Percentiles rank a stretch among this genome's conserved stretches.
Evolutionary conservation across 2,113 vertebrate species (phyloP).

Genomic region (Microcebus griseorufus): DNA sequence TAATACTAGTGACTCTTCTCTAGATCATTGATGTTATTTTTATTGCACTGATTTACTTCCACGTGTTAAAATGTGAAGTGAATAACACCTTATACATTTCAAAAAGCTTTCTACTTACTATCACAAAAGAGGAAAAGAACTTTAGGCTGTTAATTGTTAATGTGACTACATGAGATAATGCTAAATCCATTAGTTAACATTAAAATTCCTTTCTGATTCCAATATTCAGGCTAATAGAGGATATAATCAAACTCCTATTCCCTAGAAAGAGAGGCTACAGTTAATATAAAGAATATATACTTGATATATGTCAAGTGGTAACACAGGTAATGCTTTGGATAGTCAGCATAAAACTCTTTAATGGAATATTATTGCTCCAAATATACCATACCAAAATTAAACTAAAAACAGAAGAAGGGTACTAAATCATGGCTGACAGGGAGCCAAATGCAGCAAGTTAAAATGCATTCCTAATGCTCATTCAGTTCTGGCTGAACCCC

Average conservation of each 20-base stretch:
- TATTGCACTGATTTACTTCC: not conserved
- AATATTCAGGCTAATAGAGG: conserved; percentile 54
- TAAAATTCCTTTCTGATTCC: conserved; percentile 69
- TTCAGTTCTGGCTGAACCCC: conserved; percentile 49
- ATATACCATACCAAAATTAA: conserved; percentile 72
- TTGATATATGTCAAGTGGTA: conserved; percentile 71
- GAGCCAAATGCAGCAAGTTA: conserved; percentile 67
- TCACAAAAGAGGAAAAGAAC: conserved; percentile 45
- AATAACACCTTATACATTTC: conserved; percentile 6
- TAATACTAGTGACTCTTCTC: not conserved
- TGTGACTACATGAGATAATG: conserved; percentile 51
- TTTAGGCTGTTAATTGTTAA: conserved; percentile 73
- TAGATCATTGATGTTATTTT: conserved; percentile 39
- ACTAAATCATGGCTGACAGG: conserved; percentile 64
- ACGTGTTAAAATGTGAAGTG: conserved; percentile 48
- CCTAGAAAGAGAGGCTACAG: conserved; percentile 47
- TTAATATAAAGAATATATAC: conserved; percentile 65
- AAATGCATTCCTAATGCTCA: conserved; percentile 62
- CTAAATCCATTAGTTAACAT: conserved; percentile 63
- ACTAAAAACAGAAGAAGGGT: conserved; percentile 64
- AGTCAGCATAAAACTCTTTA: conserved; percentile 68
- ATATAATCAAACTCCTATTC: conserved; percentile 63
- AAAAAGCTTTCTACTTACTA: conserved; percentile 56
- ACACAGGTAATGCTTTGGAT: conserved; percentile 70
- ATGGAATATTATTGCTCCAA: conserved; percentile 69